Evolutionary conservation across 2,888 invertebrate genomes (phyloP).

Genomic region (Julus scandinavius): DNA sequence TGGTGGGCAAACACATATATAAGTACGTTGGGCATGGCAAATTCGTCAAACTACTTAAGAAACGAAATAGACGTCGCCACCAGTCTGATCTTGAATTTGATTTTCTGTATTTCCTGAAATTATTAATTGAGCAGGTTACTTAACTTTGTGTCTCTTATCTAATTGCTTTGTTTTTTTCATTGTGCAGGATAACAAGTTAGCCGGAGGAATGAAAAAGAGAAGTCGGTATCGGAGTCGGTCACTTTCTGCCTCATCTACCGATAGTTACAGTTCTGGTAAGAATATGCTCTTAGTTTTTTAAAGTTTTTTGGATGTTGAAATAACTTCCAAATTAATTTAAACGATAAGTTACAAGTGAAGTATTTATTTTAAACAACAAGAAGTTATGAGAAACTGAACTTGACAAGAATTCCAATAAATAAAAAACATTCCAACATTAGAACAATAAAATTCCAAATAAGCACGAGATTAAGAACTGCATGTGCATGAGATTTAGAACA

Average conservation of each 20-base stretch:
- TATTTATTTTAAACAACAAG: no score
- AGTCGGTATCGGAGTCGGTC: constrained; percentile 90
- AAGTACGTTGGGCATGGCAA: neutral
- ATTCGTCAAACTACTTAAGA: neutral
- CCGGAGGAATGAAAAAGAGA: constrained; percentile 75
- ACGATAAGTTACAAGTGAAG: no score
- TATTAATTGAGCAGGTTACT: neutral
- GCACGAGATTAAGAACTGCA: no score
- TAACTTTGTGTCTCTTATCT: neutral
- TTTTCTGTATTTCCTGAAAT: neutral
- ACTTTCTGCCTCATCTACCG: constrained; percentile 91
- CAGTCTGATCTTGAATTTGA: neutral
- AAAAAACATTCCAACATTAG: no score
- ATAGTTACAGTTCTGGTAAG: constrained; percentile 92
- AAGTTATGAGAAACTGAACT: no score
- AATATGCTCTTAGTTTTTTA: neutral
- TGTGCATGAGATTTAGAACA: no score
- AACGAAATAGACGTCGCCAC: neutral
- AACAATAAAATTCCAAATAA: no score
- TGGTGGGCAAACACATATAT: neutral
- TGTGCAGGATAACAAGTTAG: constrained; percentile 65
- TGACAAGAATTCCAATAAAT: no score
- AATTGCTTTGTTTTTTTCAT: constrained; percentile 24
- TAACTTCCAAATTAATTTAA: no score
- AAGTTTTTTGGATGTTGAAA: no score